These are phyloP conservation scores for Neostethus bicornis DNA, from an alignment of 2,797 vertebrate genomes.

Conservation along the genomic window DNA sequence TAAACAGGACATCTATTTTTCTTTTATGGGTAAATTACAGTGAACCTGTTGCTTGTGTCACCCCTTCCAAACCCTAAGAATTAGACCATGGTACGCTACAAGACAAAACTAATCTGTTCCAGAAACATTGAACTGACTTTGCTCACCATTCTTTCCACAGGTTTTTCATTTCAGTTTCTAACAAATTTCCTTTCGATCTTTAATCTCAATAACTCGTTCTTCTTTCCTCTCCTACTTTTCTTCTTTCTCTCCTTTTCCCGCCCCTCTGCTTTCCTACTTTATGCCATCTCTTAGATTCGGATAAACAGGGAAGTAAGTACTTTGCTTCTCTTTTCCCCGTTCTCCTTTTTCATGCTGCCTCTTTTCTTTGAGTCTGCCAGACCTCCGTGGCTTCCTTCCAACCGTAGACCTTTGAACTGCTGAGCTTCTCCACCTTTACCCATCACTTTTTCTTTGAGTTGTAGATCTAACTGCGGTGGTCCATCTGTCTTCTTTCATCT, in stretches of 20 bases:
- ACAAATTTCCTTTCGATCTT: slow-evolving; percentile 57
- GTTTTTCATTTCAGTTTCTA: slow-evolving; percentile 36
- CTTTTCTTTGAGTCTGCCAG: slow-evolving; percentile 28
- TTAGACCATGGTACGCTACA: too few species aligned
- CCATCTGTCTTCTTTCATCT: slow-evolving; percentile 35
- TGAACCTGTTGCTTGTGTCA: too few species aligned
- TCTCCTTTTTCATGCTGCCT: slow-evolving; percentile 30
- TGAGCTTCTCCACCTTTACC: slow-evolving; percentile 38
- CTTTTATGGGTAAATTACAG: too few species aligned
- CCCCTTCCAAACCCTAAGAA: too few species aligned
- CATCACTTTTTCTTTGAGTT: slow-evolving; percentile 15
- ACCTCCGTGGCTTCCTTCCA: slow-evolving; percentile 34
- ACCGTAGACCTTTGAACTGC: slow-evolving; percentile 35
- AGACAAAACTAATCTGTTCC: too few species aligned
- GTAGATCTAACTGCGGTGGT: slow-evolving; percentile 14
- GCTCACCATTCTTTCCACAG: slow-evolving; percentile 54
- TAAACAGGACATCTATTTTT: too few species aligned
- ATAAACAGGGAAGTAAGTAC: slow-evolving; percentile 99
- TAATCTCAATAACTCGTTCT: slow-evolving; percentile 69
- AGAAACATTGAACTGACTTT: slow-evolving; percentile 13
- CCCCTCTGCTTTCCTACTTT: slow-evolving; percentile 53
- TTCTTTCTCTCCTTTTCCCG: slow-evolving; percentile 42
- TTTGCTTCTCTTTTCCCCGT: slow-evolving; percentile 63
- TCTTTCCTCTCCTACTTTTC: slow-evolving; percentile 55
- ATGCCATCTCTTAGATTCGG: slow-evolving; percentile 90